These are phyloP conservation scores for Cebidichthys violaceus DNA, from an alignment of 2,113 vertebrate genomes.

Conservation along the genomic window DNA sequence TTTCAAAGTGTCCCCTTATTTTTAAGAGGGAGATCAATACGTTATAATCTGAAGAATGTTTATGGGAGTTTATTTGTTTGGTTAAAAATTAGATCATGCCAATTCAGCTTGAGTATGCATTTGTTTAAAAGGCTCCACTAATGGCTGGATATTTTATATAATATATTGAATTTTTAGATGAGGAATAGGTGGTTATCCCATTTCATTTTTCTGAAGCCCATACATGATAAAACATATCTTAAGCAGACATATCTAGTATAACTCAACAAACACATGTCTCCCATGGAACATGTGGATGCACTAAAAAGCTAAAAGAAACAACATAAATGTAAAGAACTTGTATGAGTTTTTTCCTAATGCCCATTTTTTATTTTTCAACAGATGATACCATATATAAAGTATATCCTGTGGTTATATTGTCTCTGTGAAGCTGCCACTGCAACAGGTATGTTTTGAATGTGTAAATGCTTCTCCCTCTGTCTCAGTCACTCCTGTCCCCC, in stretches of 20 bases:
- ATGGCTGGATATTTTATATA: not conserved
- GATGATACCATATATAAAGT: constrained; percentile 93
- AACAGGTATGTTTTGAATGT: constrained; percentile 73
- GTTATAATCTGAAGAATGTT: not conserved
- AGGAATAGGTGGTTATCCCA: not conserved
- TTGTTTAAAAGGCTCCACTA: not conserved
- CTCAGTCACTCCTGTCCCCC: not conserved
- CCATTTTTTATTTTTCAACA: constrained; percentile 57
- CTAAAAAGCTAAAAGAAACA: not conserved
- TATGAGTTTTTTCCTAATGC: constrained; percentile 14
- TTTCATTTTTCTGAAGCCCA: not conserved
- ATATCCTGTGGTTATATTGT: constrained; percentile 91
- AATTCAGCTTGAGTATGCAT: not conserved
- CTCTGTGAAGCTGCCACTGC: constrained; percentile 80
- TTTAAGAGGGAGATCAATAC: not conserved
- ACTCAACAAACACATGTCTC: not conserved
- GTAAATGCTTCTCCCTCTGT: not conserved
- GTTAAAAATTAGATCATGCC: not conserved
- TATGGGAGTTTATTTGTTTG: not conserved
- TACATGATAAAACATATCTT: not conserved
- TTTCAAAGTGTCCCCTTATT: not conserved
- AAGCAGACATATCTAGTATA: not conserved
- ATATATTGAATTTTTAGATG: not conserved
- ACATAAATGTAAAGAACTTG: not conserved
- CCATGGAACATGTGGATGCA: not conserved